These are phyloP conservation scores for Phrynocephalus versicolor DNA, from an alignment of 2,113 vertebrate genomes.

Conservation along the genomic window DNA sequence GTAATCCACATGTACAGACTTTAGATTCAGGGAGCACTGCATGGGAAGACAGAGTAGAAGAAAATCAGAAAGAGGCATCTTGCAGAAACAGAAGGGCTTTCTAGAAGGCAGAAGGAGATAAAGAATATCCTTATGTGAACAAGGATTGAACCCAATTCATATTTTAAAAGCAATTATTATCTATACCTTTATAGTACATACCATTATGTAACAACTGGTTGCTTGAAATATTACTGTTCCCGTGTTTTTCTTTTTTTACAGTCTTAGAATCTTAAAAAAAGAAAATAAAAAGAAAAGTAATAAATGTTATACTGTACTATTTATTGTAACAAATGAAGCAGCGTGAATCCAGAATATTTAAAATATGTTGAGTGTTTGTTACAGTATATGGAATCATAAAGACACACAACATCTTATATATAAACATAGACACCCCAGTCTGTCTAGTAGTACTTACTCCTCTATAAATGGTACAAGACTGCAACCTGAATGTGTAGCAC, in stretches of 20 bases:
- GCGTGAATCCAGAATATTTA: constrained; percentile 2
- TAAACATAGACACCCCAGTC: not conserved
- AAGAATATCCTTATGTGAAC: not conserved
- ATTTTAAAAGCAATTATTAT: constrained; percentile 9
- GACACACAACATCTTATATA: not conserved
- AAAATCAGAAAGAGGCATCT: not conserved
- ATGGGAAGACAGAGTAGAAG: too few relatives aligned
- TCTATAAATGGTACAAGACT: not conserved
- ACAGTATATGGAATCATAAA: not conserved
- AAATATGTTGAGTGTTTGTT: constrained; percentile 1
- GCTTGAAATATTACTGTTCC: constrained; percentile 74
- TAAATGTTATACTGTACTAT: too few relatives aligned
- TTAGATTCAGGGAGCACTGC: not conserved
- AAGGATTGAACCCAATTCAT: not conserved
- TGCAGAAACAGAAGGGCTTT: not conserved
- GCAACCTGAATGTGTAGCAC: not conserved
- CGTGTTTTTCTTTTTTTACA: constrained; percentile 84
- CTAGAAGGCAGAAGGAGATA: not conserved
- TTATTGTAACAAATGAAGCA: not conserved
- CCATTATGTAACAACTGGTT: constrained; percentile 76
- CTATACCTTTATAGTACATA: constrained; percentile 69
- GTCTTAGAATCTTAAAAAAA: constrained; percentile 84
- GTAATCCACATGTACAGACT: not conserved
- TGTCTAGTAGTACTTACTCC: not conserved
- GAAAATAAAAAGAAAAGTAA: constrained; percentile 51